Evolutionary conservation across 1,140 invertebrate species (phyloP).

Genomic region (Pentalonia nigronervosa): DNA sequence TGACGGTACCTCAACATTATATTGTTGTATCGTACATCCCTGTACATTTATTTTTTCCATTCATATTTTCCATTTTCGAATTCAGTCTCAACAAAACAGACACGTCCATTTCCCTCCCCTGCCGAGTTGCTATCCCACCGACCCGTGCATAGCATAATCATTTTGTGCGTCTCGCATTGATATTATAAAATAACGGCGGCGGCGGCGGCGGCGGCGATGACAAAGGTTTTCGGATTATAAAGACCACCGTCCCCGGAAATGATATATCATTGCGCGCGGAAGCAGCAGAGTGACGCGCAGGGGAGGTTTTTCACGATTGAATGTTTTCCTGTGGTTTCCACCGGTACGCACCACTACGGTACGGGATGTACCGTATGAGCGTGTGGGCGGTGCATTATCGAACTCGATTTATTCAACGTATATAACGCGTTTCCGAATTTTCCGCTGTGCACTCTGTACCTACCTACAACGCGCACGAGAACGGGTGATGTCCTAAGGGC

Average conservation of each 20-base stretch:
- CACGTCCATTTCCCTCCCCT: not conserved
- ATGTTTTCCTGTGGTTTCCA: not conserved
- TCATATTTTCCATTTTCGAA: not conserved
- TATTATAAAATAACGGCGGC: not conserved
- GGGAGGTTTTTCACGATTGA: not conserved
- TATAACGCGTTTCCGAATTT: not conserved
- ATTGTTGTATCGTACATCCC: not conserved
- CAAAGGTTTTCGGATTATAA: slow-evolving; percentile 16
- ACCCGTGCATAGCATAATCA: not conserved
- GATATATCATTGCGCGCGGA: not conserved
- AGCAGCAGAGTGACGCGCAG: not conserved
- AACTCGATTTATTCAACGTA: not conserved
- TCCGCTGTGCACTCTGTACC: not conserved
- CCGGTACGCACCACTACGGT: too few species aligned
- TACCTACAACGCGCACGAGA: not conserved
- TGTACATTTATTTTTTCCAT: not conserved
- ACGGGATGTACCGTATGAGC: not conserved
- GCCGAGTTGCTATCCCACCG: not conserved
- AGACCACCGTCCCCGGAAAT: not conserved
- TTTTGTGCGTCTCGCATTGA: not conserved
- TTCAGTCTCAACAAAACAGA: not conserved
- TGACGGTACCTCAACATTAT: not conserved
- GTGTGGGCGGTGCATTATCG: not conserved
- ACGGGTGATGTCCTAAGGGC: not conserved
- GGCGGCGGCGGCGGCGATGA: not conserved